phyloP scores from a whole-genome alignment of 2,888 invertebrate species.

The Pomacea canaliculata region DNA sequence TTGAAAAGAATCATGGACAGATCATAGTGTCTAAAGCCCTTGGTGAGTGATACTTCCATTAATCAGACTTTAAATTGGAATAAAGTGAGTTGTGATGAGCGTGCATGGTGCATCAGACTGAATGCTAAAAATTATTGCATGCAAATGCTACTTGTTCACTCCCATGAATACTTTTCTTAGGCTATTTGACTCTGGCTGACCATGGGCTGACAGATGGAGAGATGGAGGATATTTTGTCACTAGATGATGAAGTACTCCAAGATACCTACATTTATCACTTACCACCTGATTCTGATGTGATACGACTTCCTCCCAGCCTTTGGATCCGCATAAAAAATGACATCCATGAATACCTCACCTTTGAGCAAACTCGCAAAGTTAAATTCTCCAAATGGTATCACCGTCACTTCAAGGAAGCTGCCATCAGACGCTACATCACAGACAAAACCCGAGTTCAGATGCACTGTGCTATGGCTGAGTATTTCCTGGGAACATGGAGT shows the following conservation, averaged over 20 bases:
- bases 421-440: slow-evolving; percentile 34
- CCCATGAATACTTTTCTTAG: slow-evolving; percentile 33
- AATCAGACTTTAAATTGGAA: no score
- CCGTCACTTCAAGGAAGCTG: slow-evolving; percentile 51
- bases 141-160: neutral
- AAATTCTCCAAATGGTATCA: slow-evolving; percentile 56
- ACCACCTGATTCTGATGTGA: slow-evolving; percentile 52
- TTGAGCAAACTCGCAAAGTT: slow-evolving; percentile 36
- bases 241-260: slow-evolving; percentile 61
- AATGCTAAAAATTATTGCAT: neutral
- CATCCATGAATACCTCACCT: slow-evolving; percentile 43
- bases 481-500: slow-evolving; percentile 57
- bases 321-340: slow-evolving; percentile 50
- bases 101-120: neutral
- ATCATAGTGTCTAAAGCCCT: slow-evolving; percentile 48
- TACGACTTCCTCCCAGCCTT: slow-evolving; percentile 54
- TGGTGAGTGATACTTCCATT: slow-evolving; percentile 38
- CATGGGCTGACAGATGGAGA: slow-evolving; percentile 51
- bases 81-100: no score
- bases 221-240: slow-evolving; percentile 59
- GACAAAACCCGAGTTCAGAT: slow-evolving; percentile 1
- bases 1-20: slow-evolving; percentile 53
- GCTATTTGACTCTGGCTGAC: slow-evolving; percentile 49
- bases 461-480: slow-evolving; percentile 49
- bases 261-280: slow-evolving; percentile 61